Base-by-base conservation (phyloP, 2,888 invertebrate species). In the Odontocerum albicorne region DNA sequence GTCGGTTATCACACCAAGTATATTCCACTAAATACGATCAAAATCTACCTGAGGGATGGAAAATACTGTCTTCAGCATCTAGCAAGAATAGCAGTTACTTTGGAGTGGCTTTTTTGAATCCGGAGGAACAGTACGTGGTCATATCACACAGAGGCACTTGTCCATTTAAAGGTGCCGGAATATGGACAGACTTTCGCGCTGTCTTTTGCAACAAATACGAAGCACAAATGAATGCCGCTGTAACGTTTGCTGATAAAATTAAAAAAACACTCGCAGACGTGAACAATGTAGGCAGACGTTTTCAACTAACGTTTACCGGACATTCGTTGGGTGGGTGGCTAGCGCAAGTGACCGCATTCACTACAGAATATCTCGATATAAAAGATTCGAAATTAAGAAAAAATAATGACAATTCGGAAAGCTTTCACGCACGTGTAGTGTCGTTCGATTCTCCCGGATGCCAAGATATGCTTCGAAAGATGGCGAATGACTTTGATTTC, bases 251-350 rank as follows among this genome's bases (percentile, higher is more conserved):
- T 12, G 32, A 10, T 1, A 32, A 10, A 17, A 44, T 44, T n/a
- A 12, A 10, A 4, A 17, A 15, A 8, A n/a, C 44, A 0, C 8
- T 44, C n/a, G 13, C 2, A 3, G 19, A 32, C 17, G 15, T 21
- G 13, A 42, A 42, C 15, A 42, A 3, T 8, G 8, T 2, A 7
- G 2, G n/a, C 4, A 10, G n/a, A 2, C 17, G 32, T 32, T 32
- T 44, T n/a, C 44, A 17, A 7, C 17, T 44, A 6, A 32, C 44
- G 4, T 8, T 44, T 10, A 44, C 44, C 17, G 44, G 44, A 0
- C 44, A 44, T 17, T 44, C 44, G 2, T 12, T 44, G 31, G 44
- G 44, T 4, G 44, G 44, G 2, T 44, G 44, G 44, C 31, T 44
- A 4, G 44, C 44, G 7, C 44, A 44, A 44, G 19, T 19, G 17